Evolutionary conservation across 2,113 vertebrate species (phyloP).

Genomic region (Nansenia antarctica): DNA sequence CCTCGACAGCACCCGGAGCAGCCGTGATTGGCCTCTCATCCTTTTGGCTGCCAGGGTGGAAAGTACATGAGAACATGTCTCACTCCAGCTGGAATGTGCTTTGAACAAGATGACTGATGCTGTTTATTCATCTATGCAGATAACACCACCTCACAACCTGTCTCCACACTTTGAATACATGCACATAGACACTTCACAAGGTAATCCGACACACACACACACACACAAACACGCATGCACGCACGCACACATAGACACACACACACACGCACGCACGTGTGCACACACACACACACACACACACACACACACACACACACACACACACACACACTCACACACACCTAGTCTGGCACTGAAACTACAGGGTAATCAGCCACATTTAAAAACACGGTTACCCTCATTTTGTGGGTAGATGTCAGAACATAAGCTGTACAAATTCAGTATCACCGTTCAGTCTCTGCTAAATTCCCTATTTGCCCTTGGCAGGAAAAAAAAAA

Average conservation of each 20-base stretch:
- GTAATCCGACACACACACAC: no score
- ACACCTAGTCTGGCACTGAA: slow-evolving; percentile 30
- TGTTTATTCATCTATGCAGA: slow-evolving; percentile 51
- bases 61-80: slow-evolving; percentile 45
- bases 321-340: no score
- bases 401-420: slow-evolving; percentile 51
- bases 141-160: slow-evolving; percentile 1
- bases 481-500: slow-evolving; percentile 18
- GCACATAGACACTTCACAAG: no score
- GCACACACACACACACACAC: no score
- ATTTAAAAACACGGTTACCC: slow-evolving; percentile 52
- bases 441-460: slow-evolving; percentile 21
- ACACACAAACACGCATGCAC: no score
- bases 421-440: no score
- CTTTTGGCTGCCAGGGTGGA: slow-evolving; percentile 46
- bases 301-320: no score
- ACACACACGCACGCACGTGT: no score
- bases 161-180: slow-evolving; percentile 19
- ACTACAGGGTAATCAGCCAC: slow-evolving; percentile 58
- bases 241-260: no score
- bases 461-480: slow-evolving; percentile 36
- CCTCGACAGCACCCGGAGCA: slow-evolving; percentile 48
- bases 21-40: slow-evolving; percentile 37
- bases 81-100: slow-evolving; percentile 45
- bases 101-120: slow-evolving; percentile 43